A percentile compares a stretch with the other conserved stretches of the same genome.
Evolutionary conservation across 2,888 invertebrate species (phyloP).

Genomic region (Augiades crinisus): DNA sequence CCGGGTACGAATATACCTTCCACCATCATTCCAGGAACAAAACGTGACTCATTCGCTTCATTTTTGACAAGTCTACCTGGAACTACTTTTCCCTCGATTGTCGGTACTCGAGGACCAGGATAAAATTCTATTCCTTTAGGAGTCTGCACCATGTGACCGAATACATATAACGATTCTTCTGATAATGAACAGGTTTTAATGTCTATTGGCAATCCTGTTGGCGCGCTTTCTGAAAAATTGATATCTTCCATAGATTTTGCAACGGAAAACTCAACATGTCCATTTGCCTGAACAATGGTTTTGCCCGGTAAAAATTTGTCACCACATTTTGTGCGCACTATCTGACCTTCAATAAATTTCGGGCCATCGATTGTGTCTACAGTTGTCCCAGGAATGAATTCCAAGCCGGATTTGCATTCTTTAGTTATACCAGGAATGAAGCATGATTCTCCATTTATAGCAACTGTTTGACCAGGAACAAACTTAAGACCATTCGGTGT

Average conservation of each 20-base stretch:
- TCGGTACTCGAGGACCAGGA: constrained; percentile 78
- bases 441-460: constrained; percentile 70
- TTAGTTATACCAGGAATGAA: constrained; percentile 83
- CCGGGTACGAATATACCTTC: constrained; percentile 86
- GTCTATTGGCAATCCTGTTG: constrained; percentile 81
- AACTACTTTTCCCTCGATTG: constrained; percentile 81
- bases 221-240: constrained; percentile 75
- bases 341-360: constrained; percentile 85
- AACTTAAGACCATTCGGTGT: constrained; percentile 84
- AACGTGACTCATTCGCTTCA: constrained; percentile 82
- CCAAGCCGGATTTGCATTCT: constrained; percentile 58
- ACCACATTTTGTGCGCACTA: constrained; percentile 80
- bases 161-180: constrained; percentile 78
- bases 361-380: constrained; percentile 83
- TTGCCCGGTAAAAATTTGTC: constrained; percentile 84
- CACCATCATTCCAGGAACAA: constrained; percentile 86
- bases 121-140: constrained; percentile 84
- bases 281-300: constrained; percentile 71
- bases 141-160: constrained; percentile 85
- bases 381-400: constrained; percentile 83
- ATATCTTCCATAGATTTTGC: constrained; percentile 82
- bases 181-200: constrained; percentile 76
- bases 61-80: constrained; percentile 84
- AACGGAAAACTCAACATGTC: constrained; percentile 80
- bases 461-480: constrained; percentile 83